Base-by-base conservation (phyloP, 2,888 invertebrate species). In the Zootermopsis nevadensis region DNA sequence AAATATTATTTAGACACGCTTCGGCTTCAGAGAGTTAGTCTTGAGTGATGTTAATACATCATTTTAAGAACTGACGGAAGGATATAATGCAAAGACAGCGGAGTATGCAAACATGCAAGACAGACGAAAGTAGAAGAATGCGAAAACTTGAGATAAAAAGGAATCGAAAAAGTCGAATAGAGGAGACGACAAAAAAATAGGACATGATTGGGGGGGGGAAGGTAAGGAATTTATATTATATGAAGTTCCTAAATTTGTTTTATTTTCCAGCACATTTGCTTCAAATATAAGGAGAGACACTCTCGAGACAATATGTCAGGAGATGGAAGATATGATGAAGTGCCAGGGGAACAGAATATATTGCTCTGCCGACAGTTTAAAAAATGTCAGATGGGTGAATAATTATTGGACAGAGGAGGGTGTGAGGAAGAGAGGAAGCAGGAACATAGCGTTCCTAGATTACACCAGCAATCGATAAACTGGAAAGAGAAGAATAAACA, bases 151-250 rank as follows among this genome's bases (percentile, higher is more conserved):
- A 19, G 48, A 48, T 19, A 48, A 15, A 42, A 48, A 48, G 19
- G 19, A 48, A 48, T 48, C 48, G 48, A 48, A 48, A 15, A 4
- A 19, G 60, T 60, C 60, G 60, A 60, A 60, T 60, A 15, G 6
- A 60, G 8, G n/a, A n/a, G 60, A 60, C 27, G n/a, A 48, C 6
- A 10, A 60, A 60, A 74, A 24, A 74, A 42, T 4, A n/a, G 10
- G 42, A 38, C 10, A 22, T 31, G 31, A 69, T 12, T 33, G 31
- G 31, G 22, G 24, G 4, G 24, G 10, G 24, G 35, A 35, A 38
- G 10, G 38, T 3, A 74, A 74, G 74, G 74, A 74, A 74, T 74
- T 74, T 74, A n/a, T 74, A 74, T 60, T 74, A 74, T 42, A 74
- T 74, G 74, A 74, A 74, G 38, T 74, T 74, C 74, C 74, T 38